Base-by-base conservation (phyloP, 2,113 vertebrate species). In the Sinocyclocheilus grahami region DNA sequence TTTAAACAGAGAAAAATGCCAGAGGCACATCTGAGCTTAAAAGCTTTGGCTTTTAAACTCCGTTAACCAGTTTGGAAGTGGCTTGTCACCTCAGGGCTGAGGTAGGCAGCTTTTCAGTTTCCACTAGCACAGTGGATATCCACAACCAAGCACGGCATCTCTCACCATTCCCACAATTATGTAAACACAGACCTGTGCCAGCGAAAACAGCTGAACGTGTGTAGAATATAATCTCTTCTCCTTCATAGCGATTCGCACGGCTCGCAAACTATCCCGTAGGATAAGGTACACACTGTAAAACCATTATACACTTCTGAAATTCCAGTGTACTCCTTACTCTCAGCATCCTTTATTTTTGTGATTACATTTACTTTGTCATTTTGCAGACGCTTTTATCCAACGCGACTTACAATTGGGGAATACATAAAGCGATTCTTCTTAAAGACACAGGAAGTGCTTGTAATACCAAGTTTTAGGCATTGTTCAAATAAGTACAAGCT, bases 141-240 rank as follows among this genome's bases (percentile, higher is more conserved):
- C 81, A 80, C 85, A 79, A 75, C 48, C 24, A 27, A 80, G 75
- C 55, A 65, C 12, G 48, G 77, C 88, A 86, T 86, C 82, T 86
- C 82, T 76, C 69, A 89, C 76, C 60, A 79, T 84, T 79, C 46
- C 37, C 48, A 24, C 88, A 89, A 86, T 65, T 88, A 86, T 89
- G 88, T 89, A 89, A 89, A 89, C 88, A 86, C 18, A 60, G 79
- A 20, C 24, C 77, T 20, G 51, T 76, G 81, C 82, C 88, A 86
- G 77, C 16, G n/a, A 84, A 51, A 51, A 74, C 76, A 86, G 82
- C 69, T 53, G 62, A 84, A 86, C 48, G 30, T 72, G 51, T 67
- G 74, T 55, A 48, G 27, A 83, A 84, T 88, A 33, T 84, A 80
- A 80, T 83, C 51, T 86, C 67, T 88, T 33, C n/a, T 69, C 22